Percentiles rank a stretch among this genome's conserved stretches.
phyloP scores from a whole-genome alignment of 2,113 vertebrate genomes.

The Peromyscus californicus region DNA sequence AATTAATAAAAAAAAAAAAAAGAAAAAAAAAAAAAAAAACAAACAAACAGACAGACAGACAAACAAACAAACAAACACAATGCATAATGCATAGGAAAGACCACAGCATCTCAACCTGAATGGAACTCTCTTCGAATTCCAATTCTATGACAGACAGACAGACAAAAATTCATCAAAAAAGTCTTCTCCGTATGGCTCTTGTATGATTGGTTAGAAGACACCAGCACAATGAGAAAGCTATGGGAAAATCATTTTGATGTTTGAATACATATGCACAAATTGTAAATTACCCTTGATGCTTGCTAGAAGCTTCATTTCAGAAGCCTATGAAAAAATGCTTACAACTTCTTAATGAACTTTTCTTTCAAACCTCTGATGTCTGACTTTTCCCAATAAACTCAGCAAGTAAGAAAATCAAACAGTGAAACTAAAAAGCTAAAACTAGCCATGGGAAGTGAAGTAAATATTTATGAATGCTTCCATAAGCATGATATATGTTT shows the following conservation, averaged over 20 bases:
- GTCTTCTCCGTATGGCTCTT: not conserved
- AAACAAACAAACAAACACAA: not conserved
- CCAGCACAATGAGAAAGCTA: not conserved
- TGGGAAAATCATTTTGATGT: not conserved
- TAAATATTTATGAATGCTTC: conserved; percentile 79
- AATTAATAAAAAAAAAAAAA: too few relatives aligned
- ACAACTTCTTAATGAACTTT: conserved; percentile 32
- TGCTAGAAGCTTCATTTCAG: conserved; percentile 55
- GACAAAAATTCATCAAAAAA: not conserved
- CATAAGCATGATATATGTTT: conserved; percentile 79
- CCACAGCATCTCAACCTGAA: not conserved
- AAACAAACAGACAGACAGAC: too few relatives aligned
- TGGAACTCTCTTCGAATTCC: not conserved
- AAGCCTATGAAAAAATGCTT: conserved; percentile 48
- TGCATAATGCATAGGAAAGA: not conserved
- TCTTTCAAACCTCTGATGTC: conserved; percentile 35
- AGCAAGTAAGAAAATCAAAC: conserved; percentile 69
- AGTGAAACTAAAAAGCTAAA: conserved; percentile 58
- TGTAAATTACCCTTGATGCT: conserved; percentile 21
- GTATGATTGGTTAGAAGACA: not conserved
- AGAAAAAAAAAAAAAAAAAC: too few relatives aligned
- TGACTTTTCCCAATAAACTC: conserved; percentile 56
- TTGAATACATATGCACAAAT: conserved; percentile 12
- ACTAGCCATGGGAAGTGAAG: conserved; percentile 71
- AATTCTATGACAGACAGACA: not conserved